Evolutionary conservation across 1,140 invertebrate species (phyloP).

Genomic region (Hyposmocoma kahamanoa): DNA sequence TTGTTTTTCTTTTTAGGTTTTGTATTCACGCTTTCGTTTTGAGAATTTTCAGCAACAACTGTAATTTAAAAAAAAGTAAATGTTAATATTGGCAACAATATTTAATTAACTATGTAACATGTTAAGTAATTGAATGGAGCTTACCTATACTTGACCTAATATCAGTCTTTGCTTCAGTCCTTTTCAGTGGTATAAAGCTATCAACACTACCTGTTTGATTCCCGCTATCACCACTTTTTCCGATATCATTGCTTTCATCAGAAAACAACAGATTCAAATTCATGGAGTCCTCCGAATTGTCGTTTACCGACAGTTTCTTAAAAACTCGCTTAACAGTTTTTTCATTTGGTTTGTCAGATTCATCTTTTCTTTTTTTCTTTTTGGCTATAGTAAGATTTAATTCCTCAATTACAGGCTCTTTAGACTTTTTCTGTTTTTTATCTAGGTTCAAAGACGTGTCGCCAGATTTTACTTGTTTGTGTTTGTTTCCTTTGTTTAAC

Average conservation of each 20-base stretch:
- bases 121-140: too few species aligned
- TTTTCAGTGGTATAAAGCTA: constrained; percentile 36
- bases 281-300: constrained; percentile 43
- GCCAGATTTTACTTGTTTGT: constrained; percentile 24
- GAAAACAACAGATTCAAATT: constrained; percentile 49
- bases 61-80: too few species aligned
- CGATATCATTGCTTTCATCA: constrained; percentile 49
- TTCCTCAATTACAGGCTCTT: constrained; percentile 38
- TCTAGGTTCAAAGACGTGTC: constrained; percentile 42
- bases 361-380: constrained; percentile 16
- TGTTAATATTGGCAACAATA: too few species aligned
- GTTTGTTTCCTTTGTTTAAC: constrained; percentile 28
- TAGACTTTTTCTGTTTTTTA: constrained; percentile 36
- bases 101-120: too few species aligned
- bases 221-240: constrained; percentile 8
- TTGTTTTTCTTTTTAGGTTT: too few species aligned
- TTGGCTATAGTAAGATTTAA: constrained; percentile 54
- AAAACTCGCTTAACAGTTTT: not conserved
- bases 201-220: constrained; percentile 14
- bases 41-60: too few species aligned
- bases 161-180: constrained; percentile 32
- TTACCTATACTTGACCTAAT: constrained; percentile 35
- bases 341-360: constrained; percentile 3
- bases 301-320: constrained; percentile 10
- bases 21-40: too few species aligned